Evolutionary conservation across 2,888 invertebrate genomes (phyloP), one percentile per base, ranked within the genome.

Genomic region (Zootermopsis nevadensis): DNA sequence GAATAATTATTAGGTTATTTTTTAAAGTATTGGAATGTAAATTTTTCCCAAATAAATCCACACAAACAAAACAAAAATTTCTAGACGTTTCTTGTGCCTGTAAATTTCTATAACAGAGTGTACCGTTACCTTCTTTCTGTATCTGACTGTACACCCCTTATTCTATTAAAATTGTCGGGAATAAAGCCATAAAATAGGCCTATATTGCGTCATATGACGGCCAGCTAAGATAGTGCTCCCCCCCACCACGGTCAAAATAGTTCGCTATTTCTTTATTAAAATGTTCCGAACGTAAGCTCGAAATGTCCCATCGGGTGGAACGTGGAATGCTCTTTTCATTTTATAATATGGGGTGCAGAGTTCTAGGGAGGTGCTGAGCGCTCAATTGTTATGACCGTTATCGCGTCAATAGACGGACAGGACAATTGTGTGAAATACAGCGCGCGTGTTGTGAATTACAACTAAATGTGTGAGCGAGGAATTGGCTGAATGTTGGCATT

Each of bases 231-330:
- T 35, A 35, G 35, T 38, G 24, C 27, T n/a, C 31, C 35, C 53
- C 38, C 35, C 15, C 38, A 38, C 66, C 27, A 66, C 66, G 66
- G 66, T 79, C 66, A 79, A 79, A 79, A 79, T 79, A 79, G 66
- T 79, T 79, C 79, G 79, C 79, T 79, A 79, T 79, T 79, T 79
- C 79, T 79, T 79, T 79, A 79, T 79, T 79, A 79, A 79, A 79
- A 79, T 33, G 66, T 79, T 66, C 66, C 79, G 79, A 79, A 79
- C 66, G 53, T 30, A 42, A 76, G 48, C 77, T 27, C 35, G 35
- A 35, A 79, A 79, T 60, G 60, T 33, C 55, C 77, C 77, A 53
- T 77, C 66, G 66, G 60, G 15, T 66, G 79, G 79, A 79, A 79
- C 79, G 79, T 35, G 79, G 79, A 79, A 79, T 79, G 79, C 33